These are phyloP conservation scores for Furcifer pardalis DNA, from an alignment of 2,797 vertebrate species.

Conservation along the genomic window DNA sequence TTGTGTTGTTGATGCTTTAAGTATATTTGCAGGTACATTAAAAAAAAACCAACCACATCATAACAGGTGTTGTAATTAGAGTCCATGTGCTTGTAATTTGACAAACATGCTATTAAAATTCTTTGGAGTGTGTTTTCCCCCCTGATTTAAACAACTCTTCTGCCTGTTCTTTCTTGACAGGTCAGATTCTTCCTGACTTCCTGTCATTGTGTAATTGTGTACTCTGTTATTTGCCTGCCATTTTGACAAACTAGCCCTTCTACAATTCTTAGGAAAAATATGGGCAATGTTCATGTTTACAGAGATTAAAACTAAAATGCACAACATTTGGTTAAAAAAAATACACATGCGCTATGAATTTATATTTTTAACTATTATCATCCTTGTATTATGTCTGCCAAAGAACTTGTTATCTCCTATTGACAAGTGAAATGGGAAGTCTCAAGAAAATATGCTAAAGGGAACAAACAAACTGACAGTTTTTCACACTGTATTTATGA, in stretches of 20 bases:
- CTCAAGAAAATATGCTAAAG: conserved; percentile 25
- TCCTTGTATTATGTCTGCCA: conserved; percentile 56
- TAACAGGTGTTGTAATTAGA: neutral
- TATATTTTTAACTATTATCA: conserved; percentile 55
- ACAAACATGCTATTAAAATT: conserved; percentile 36
- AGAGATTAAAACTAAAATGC: conserved; percentile 60
- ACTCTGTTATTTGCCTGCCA: conserved; percentile 41
- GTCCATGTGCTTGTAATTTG: neutral
- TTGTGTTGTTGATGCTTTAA: neutral
- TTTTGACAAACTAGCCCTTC: conserved; percentile 41
- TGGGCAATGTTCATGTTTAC: conserved; percentile 49
- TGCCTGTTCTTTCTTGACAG: conserved; percentile 34
- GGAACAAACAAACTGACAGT: neutral
- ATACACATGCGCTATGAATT: conserved; percentile 50
- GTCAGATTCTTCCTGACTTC: conserved; percentile 43
- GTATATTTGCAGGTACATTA: conserved; percentile 48
- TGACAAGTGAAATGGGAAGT: conserved; percentile 49
- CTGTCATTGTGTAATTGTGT: conserved; percentile 42
- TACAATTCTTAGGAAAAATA: conserved; percentile 41
- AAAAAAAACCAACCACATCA: neutral
- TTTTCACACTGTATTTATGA: neutral
- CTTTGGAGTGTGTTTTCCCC: conserved; percentile 32
- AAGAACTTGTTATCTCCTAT: conserved; percentile 47
- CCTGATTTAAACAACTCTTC: conserved; percentile 39
- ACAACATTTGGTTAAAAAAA: conserved; percentile 52